These are phyloP conservation scores for Prunella himalayana DNA, from an alignment of 2,113 vertebrate genomes.

Conservation along the genomic window DNA sequence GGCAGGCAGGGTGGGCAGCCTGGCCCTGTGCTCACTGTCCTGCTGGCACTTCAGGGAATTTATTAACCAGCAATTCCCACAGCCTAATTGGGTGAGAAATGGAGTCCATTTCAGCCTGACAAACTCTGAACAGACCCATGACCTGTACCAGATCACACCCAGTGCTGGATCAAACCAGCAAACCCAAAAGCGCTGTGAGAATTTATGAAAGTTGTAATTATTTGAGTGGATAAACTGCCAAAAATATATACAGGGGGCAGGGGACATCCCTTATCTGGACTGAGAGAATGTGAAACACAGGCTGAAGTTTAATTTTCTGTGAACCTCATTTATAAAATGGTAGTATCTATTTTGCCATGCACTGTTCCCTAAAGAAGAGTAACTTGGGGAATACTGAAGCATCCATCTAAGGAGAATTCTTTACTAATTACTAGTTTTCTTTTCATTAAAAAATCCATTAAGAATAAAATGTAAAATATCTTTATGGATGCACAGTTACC, in stretches of 20 bases:
- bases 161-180: neutral
- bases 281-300: neutral
- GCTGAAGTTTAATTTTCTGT: neutral
- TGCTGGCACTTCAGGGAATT: neutral
- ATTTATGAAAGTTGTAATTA: neutral
- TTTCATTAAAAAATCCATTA: constrained; percentile 2
- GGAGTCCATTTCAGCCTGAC: neutral
- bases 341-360: neutral
- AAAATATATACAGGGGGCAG: neutral
- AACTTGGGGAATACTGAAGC: neutral
- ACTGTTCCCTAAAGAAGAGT: neutral
- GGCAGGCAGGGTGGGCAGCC: rapidly evolving
- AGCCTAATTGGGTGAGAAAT: neutral
- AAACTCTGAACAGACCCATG: neutral
- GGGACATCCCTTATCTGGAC: neutral
- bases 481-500: neutral
- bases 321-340: neutral
- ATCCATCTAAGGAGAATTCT: neutral
- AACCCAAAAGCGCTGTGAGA: neutral
- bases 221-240: neutral
- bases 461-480: neutral
- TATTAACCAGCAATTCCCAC: neutral
- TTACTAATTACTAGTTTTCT: constrained; percentile 13
- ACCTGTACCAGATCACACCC: neutral
- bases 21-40: rapidly evolving